Base-by-base conservation (phyloP, 2,888 invertebrate genomes). In the Clistopyga incitator region DNA sequence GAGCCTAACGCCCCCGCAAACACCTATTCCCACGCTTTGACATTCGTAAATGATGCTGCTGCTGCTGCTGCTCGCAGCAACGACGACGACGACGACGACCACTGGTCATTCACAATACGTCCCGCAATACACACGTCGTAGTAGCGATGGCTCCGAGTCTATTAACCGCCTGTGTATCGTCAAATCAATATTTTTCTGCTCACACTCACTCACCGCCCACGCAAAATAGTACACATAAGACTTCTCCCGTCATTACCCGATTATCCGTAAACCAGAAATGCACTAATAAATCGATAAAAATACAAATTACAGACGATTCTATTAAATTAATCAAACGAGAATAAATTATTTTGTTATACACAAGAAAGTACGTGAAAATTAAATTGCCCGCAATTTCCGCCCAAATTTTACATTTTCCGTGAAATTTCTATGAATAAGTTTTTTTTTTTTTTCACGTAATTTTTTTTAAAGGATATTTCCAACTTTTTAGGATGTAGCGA, bases 1-100 rank as follows among this genome's bases (percentile, higher is more conserved):
- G 81, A 71, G 81, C 65, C 65, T 72, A 56, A 72, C 76, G 71
- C 74, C 87, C 87, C 77, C 87, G 88, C 89, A 78, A 76, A 90
- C 90, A 89, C 89, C 90, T 89, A 90, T 90, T 89, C 90, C 88
- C 87, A 88, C 90, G 90, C 90, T 90, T 90, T 91, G 90, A 90
- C 90, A 91, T 88, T 89, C 90, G 88, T 90, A 89, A 90, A 90
- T 89, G 89, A 90, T 89, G 88, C 89, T 88, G 80, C 81, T 71
- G 78, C n/a, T n/a, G n/a, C n/a, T n/a, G n/a, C n/a, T n/a, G n/a
- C n/a, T n/a, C n/a, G n/a, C n/a, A n/a, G n/a, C n/a, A n/a, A 71
- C 59, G 68, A 67, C 68, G 70, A 75, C 59, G 68, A 72, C 68
- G 70, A 78, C 74, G 76, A 65, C 76, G 84, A 70, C 77, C 84